phyloP scores from a whole-genome alignment of 2,888 invertebrate species.

The Cenopis cana region DNA sequence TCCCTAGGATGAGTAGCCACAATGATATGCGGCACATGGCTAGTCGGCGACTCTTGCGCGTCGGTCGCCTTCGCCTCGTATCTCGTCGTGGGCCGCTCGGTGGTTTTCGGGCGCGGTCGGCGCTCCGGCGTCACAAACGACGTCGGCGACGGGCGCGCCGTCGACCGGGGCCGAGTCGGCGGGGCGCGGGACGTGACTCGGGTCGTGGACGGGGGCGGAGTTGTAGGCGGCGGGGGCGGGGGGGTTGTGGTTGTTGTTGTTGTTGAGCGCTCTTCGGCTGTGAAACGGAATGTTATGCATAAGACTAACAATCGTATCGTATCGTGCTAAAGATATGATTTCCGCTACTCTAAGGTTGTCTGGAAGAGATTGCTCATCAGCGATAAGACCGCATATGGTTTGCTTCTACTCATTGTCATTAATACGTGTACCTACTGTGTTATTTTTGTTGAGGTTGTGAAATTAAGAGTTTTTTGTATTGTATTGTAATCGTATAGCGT shows the following conservation, averaged over 20 bases:
- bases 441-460: no score
- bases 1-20: slow-evolving; percentile 91
- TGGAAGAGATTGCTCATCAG: no score
- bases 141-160: slow-evolving; percentile 60
- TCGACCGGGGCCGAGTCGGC: slow-evolving; percentile 55
- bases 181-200: slow-evolving; percentile 52
- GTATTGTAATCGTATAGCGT: no score
- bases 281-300: slow-evolving; percentile 25
- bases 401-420: no score
- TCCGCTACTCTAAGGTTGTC: no score
- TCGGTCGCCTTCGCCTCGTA: slow-evolving; percentile 76
- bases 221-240: slow-evolving; percentile 55
- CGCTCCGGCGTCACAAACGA: slow-evolving; percentile 59
- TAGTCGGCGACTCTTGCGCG: slow-evolving; percentile 73
- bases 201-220: slow-evolving; percentile 52
- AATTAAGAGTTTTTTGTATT: no score
- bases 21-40: slow-evolving; percentile 84
- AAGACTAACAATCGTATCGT: background rate
- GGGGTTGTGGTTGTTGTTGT: slow-evolving; percentile 59
- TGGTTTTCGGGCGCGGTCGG: slow-evolving; percentile 60
- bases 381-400: no score
- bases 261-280: slow-evolving; percentile 81
- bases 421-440: no score
- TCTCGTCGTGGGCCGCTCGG: slow-evolving; percentile 72
- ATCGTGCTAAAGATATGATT: no score